Percentiles rank a stretch among this genome's conserved stretches.
Evolutionary conservation across 2,113 vertebrate genomes (phyloP).

Genomic region (Orycteropus afer): DNA sequence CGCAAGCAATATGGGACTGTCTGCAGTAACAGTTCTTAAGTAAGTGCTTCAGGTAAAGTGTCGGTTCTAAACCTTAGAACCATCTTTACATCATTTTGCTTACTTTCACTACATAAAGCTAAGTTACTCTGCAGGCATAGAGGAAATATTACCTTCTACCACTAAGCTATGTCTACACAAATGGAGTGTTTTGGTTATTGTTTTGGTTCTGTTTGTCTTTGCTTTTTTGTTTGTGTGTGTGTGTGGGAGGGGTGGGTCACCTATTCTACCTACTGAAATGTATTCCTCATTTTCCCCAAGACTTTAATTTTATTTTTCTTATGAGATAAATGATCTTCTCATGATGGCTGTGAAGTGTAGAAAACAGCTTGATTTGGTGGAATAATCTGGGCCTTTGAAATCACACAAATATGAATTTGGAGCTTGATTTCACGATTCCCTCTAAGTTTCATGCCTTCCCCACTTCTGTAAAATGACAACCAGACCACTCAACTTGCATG

Average conservation of each 20-base stretch:
- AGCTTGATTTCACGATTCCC: background rate
- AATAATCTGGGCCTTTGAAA: background rate
- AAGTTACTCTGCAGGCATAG: background rate
- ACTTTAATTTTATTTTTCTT: background rate
- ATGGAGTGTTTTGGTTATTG: accelerated
- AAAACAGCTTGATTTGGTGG: background rate
- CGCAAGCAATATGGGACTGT: accelerated
- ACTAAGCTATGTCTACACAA: background rate
- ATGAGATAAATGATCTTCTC: conserved; percentile 22
- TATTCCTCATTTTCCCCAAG: background rate
- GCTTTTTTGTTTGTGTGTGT: background rate
- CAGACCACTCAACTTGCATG: background rate
- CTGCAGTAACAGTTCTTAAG: background rate
- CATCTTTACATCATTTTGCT: background rate
- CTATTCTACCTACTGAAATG: background rate
- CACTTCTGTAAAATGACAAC: background rate
- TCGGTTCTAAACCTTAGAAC: background rate
- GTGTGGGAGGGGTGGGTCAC: accelerated
- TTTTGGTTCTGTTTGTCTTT: background rate
- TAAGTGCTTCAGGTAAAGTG: background rate
- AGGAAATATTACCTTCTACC: background rate
- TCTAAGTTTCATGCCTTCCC: background rate
- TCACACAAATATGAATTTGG: background rate
- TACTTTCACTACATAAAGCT: background rate
- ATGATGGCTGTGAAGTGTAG: background rate